phyloP scores from a whole-genome alignment of 1,140 invertebrate species.

The Chymomyza costata region DNA sequence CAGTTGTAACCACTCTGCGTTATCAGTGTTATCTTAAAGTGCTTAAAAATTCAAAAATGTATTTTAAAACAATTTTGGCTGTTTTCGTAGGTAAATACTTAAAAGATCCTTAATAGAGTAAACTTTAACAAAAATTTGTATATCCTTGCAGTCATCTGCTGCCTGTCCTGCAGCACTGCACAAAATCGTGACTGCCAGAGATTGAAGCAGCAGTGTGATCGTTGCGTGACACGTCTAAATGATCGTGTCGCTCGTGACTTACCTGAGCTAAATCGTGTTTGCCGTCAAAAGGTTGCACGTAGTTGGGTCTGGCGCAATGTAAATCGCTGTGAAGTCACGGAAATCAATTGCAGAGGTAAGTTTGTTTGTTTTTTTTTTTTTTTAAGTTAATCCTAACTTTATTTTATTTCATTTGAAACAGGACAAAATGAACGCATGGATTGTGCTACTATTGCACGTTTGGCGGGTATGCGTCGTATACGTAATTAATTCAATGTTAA shows the following conservation, averaged over 20 bases:
- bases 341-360: slow-evolving; percentile 20
- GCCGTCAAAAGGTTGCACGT: slow-evolving; percentile 2
- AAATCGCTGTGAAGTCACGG: slow-evolving; percentile 28
- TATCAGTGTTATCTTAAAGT: neutral
- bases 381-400: neutral
- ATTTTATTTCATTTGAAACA: neutral
- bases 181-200: slow-evolving; percentile 20
- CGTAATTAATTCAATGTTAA: neutral
- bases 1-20: slow-evolving; percentile 9
- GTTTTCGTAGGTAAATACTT: neutral
- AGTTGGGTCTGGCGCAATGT: slow-evolving; percentile 31
- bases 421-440: slow-evolving; percentile 4
- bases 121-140: neutral
- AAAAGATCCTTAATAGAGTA: neutral
- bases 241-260: slow-evolving; percentile 1
- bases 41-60: neutral
- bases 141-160: slow-evolving; percentile 18
- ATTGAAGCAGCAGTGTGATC: slow-evolving; percentile 13
- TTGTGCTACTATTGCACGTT: slow-evolving; percentile 6
- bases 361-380: neutral
- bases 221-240: neutral
- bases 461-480: slow-evolving; percentile 13
- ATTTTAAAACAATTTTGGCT: neutral
- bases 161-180: slow-evolving; percentile 19
- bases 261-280: slow-evolving; percentile 15